Evolutionary conservation across 2,113 vertebrate species (phyloP), one percentile per base, ranked within the genome.

Genomic region (Micronycteris hirsuta): DNA sequence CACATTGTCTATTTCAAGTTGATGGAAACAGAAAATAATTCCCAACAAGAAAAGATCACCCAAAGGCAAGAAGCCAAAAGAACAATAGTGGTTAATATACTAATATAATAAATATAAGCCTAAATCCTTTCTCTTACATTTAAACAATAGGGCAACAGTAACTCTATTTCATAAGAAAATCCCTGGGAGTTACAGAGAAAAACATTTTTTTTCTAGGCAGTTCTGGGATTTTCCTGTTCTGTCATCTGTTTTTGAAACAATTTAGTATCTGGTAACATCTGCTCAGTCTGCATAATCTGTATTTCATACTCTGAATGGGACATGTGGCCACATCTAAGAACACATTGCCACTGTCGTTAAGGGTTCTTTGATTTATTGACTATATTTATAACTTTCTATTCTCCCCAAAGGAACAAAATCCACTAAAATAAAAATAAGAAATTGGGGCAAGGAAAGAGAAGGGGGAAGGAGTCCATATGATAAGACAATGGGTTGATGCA

Each of bases 261-360:
- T 95, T 92, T 95, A 92, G 54, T 96, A 90, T 95, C 88, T 96
- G 86, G 45, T 92, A 68, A 97, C 91, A 95, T 95, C 92, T 96
- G 90, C 77, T 36, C 7, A 1, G 45, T 20, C 36, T 38, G 70
- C 26, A 13, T 26, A 47, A 70, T 65, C 58, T 93, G 58, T 63
- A 52, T 92, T 77, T 93, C 71, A 91, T 82, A 26, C 54, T 67
- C 81, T 33, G 58, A 86, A 14, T 16, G 11, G 56, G 45, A 71
- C 94, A 78, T 31, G 54, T 70, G 97, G 28, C 93, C 56, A 61
- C 0, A 2, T 45, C 9, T 31, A 20, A 65, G 58, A 76, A 33
- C 65, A 92, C 19, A 73, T 22, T 45, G 20, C 61, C 92, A 47
- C 93, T 68, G n/a, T 11, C 73, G 70, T 58, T 71, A 74, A 91